A percentile compares a stretch with the other conserved stretches of the same genome.
Conservation (phyloP, 2,888 invertebrate species). For the Eupeodes latifasciatus region DNA sequence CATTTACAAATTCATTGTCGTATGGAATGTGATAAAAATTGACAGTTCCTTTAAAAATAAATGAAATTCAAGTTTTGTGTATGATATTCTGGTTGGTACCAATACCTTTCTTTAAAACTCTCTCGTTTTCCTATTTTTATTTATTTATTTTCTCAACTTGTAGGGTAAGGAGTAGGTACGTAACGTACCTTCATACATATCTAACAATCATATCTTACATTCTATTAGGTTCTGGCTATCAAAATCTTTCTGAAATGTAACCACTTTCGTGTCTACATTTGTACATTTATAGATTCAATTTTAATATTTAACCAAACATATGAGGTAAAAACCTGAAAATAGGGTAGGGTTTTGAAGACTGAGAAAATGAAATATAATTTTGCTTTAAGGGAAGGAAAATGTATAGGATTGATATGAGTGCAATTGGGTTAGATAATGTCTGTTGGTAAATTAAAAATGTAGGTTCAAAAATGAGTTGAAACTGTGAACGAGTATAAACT, state of each 20-base stretch:
- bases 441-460: too few species aligned
- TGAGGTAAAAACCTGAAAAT: not conserved
- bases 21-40: not conserved
- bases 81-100: not conserved
- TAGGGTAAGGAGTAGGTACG: too few species aligned
- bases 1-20: slow-evolving; percentile 5
- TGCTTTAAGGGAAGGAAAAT: too few species aligned
- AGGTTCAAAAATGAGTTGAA: too few species aligned
- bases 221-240: not conserved
- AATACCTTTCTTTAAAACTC: not conserved
- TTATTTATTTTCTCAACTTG: too few species aligned
- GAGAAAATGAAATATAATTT: too few species aligned
- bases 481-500: too few species aligned
- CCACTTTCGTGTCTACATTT: not conserved
- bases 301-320: not conserved
- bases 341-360: too few species aligned
- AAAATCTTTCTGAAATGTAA: not conserved
- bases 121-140: not conserved
- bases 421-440: too few species aligned
- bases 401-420: too few species aligned
- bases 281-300: not conserved
- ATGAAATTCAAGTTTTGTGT: not conserved
- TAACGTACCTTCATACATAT: too few species aligned
- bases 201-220: too few species aligned
- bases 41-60: slow-evolving; percentile 7